Conservation (phyloP, 2,797 vertebrate genomes). For the Anguilla marmorata region DNA sequence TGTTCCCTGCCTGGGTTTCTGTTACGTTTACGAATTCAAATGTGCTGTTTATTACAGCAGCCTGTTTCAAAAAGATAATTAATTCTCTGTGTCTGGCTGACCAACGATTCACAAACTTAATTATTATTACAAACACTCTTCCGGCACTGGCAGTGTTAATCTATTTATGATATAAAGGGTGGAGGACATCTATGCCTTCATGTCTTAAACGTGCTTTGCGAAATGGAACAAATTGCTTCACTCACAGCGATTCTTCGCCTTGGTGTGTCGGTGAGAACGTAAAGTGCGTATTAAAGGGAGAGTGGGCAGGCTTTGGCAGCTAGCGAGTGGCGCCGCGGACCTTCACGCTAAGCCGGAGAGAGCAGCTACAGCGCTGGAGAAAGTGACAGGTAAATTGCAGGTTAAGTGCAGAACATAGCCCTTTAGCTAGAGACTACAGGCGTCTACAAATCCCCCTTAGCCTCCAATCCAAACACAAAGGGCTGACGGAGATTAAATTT, state of each 20-base stretch:
- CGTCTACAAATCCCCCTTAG: conserved; percentile 87
- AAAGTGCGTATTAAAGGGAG: conserved; percentile 57
- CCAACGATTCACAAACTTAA: background rate
- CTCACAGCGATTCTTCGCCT: conserved; percentile 54
- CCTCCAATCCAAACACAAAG: conserved; percentile 96
- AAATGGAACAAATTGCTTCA: conserved; percentile 46
- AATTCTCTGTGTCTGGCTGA: background rate
- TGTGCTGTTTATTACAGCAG: background rate
- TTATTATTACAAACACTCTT: background rate
- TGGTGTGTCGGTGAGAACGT: conserved; percentile 55
- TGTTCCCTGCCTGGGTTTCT: background rate
- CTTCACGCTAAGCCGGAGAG: conserved; percentile 67
- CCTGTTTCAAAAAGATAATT: background rate
- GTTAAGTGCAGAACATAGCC: conserved; percentile 90
- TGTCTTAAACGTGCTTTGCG: background rate
- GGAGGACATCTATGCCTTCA: conserved; percentile 20
- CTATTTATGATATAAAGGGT: too few species aligned
- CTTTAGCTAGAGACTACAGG: conserved; percentile 83
- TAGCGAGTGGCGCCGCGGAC: conserved; percentile 38
- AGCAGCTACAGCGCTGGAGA: conserved; percentile 72
- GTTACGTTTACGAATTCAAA: background rate
- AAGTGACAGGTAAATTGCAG: conserved; percentile 96
- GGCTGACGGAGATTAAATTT: conserved; percentile 87
- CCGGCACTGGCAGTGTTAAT: background rate
- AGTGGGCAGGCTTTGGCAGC: conserved; percentile 62